Conservation (phyloP, 2,888 invertebrate species). For the Lithophane semibrunnea region DNA sequence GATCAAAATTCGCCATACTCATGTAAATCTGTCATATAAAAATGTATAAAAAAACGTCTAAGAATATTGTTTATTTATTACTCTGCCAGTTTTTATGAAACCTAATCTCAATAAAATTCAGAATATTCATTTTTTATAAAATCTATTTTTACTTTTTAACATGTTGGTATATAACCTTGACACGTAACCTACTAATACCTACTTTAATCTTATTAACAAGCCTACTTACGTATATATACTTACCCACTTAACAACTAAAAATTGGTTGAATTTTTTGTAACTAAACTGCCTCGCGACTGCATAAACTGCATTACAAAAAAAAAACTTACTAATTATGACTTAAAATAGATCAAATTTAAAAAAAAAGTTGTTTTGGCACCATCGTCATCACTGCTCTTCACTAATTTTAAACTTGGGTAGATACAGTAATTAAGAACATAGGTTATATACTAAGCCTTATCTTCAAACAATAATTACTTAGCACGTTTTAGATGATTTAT, state of each 20-base stretch:
- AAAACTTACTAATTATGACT: not conserved
- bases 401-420: not conserved
- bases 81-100: not conserved
- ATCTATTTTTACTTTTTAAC: not conserved
- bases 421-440: constrained; percentile 5
- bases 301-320: not conserved
- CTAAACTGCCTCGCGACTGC: not conserved
- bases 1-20: constrained; percentile 28
- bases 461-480: constrained; percentile 50
- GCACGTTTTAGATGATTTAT: constrained; percentile 41
- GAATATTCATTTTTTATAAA: not conserved
- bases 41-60: constrained; percentile 2
- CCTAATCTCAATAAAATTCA: not conserved
- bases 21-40: constrained; percentile 13
- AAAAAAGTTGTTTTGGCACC: not conserved
- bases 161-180: not conserved
- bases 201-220: not conserved
- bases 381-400: not conserved
- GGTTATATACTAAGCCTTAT: constrained; percentile 4
- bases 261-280: not conserved
- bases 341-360: not conserved
- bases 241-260: not conserved
- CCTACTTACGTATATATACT: not conserved
- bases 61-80: constrained; percentile 10
- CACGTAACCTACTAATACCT: not conserved